Conservation (phyloP, 1,140 invertebrate genomes). For the Mycetomoellerius zeteki region DNA sequence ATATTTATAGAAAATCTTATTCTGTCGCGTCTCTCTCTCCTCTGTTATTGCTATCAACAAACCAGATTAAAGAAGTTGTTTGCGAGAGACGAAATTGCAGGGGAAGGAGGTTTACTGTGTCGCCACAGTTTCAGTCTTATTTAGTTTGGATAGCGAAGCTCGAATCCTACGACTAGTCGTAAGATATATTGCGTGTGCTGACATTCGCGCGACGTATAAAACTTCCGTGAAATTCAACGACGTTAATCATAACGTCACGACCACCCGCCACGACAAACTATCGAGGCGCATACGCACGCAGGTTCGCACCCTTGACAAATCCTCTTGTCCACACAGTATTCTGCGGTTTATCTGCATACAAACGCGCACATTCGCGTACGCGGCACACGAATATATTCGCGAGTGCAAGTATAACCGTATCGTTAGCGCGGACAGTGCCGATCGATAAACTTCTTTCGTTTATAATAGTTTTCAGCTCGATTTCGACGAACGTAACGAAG, state of each 20-base stretch:
- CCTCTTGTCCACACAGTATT: constrained; percentile 73
- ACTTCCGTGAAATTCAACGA: constrained; percentile 67
- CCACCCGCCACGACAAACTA: constrained; percentile 71
- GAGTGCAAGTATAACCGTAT: neutral
- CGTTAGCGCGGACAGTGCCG: constrained; percentile 28
- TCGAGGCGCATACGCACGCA: constrained; percentile 71
- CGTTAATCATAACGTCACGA: constrained; percentile 75
- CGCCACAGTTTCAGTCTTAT: neutral
- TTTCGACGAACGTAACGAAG: neutral
- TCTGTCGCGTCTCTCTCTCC: neutral
- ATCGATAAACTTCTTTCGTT: constrained; percentile 54
- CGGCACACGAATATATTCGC: constrained; percentile 2
- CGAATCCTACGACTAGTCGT: constrained; percentile 42
- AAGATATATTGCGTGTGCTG: constrained; percentile 47
- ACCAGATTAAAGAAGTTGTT: constrained; percentile 22
- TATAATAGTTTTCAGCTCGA: neutral
- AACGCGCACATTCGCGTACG: constrained; percentile 51
- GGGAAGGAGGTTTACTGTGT: neutral
- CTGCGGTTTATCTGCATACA: constrained; percentile 62
- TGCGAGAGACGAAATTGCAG: constrained; percentile 9
- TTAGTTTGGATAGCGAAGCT: constrained; percentile 38
- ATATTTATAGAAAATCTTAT: neutral
- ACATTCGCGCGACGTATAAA: constrained; percentile 52
- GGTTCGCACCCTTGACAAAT: constrained; percentile 71
- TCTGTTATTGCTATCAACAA: neutral